Evolutionary conservation across 2,113 vertebrate species (phyloP).

Genomic region (Hemicordylus capensis): DNA sequence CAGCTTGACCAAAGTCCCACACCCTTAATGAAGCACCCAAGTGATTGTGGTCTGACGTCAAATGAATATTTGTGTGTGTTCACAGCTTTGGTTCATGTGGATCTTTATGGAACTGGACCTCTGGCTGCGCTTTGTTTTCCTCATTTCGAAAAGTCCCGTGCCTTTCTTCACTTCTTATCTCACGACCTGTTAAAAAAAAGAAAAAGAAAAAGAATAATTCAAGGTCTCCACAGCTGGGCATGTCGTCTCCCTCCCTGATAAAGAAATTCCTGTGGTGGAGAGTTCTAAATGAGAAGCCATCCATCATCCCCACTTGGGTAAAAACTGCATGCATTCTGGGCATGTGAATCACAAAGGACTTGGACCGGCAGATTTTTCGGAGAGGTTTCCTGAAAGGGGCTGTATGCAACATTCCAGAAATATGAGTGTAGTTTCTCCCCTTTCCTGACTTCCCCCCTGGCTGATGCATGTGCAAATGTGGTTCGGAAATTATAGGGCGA

Average conservation of each 20-base stretch:
- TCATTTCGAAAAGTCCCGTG: conserved; percentile 5
- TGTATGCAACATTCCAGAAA: background rate
- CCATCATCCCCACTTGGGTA: background rate
- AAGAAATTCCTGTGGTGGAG: background rate
- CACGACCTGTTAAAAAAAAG: background rate
- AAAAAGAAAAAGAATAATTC: background rate
- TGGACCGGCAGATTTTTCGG: background rate
- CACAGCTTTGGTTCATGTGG: background rate
- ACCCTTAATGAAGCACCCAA: background rate
- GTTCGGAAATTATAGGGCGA: background rate
- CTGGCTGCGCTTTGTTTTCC: background rate
- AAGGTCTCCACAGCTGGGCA: background rate
- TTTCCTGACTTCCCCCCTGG: background rate
- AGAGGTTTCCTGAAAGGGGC: conserved; percentile 6
- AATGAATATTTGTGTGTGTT: too few relatives aligned
- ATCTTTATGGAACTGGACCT: background rate
- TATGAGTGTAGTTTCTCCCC: background rate
- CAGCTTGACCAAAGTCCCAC: background rate
- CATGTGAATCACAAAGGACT: background rate
- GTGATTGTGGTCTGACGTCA: background rate
- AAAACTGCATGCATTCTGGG: background rate
- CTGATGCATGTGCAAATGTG: background rate
- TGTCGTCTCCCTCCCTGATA: background rate
- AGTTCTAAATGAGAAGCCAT: fast-evolving
- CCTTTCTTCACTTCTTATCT: background rate